Base-by-base conservation (phyloP, 2,888 invertebrate species). In the Apotomis betuletana region DNA sequence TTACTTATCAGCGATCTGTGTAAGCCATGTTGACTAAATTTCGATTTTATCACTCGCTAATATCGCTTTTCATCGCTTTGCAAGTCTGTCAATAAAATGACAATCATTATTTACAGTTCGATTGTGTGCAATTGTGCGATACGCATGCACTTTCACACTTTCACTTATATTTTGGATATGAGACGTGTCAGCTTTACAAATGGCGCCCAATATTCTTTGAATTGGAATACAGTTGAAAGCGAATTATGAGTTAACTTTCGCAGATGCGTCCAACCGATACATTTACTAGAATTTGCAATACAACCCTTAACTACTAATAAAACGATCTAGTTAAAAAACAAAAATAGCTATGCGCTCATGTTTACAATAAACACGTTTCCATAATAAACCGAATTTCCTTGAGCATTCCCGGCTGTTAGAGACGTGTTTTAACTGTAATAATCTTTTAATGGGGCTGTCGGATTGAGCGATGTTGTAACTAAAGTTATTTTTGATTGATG, bases 111-210 rank as follows among this genome's bases (percentile, higher is more conserved):
- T 54, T 51, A 57, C 52, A 64, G 63, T 58, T n/a, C 44, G 69
- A 59, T 60, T 67, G 51, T 61, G n/a, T 61, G n/a, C 51, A 41
- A 67, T 71, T 57, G 70, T 70, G 54, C 60, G 54, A 52, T 64
- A 52, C 54, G 41, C 12, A 54, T 67, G 36, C 44, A 72, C 72
- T 72, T 72, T 72, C 72, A 59, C 46, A 38, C 58, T 72, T 72
- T 72, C 72, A 68, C 67, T 72, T 52, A 58, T 27, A 68, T 68
- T 72, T 67, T 57, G 52, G 57, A 54, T 67, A 61, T 52, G 44
- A 52, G 15, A 15, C 67, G 67, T 72, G 67, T 54, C 62, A 63
- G 52, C 58, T 63, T 68, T 72, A 54, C 63, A 68, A 72, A 63
- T 68, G 63, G 57, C 27, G 12, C 6, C 10, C 41, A 67, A 61